Evolutionary conservation across 2,113 vertebrate genomes (phyloP).

Genomic region (Pristiophorus japonicus): DNA sequence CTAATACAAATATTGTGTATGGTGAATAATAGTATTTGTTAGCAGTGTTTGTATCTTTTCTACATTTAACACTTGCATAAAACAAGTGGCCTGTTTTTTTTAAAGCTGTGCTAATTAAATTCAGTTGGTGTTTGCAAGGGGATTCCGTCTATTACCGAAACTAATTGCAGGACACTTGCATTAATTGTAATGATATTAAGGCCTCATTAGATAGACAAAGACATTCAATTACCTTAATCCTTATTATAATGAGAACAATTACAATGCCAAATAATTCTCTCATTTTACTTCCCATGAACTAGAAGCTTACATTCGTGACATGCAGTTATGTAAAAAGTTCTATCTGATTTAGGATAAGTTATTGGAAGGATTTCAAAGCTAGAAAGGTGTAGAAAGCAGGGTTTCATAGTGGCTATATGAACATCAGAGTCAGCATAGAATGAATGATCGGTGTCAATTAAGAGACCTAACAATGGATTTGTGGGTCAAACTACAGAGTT

Average conservation of each 20-base stretch:
- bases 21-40: background rate
- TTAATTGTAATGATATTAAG: constrained; percentile 53
- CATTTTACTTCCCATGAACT: background rate
- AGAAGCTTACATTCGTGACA: background rate
- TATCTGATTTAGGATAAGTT: background rate
- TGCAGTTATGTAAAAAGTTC: background rate
- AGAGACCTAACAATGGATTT: background rate
- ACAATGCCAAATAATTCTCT: background rate
- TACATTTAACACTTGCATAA: background rate
- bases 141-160: constrained; percentile 53
- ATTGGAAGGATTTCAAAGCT: background rate
- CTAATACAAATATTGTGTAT: background rate
- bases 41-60: background rate
- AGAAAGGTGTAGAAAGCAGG: background rate
- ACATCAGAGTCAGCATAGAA: background rate
- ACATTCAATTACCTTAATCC: background rate
- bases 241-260: background rate
- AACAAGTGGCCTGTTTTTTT: background rate
- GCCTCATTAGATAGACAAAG: constrained; percentile 48
- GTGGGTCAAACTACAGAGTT: background rate
- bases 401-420: background rate
- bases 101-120: background rate
- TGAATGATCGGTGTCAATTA: background rate
- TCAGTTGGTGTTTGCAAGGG: background rate
- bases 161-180: constrained; percentile 61